A percentile compares a stretch with the other conserved stretches of the same genome.
Conservation (phyloP, 92 coral and sea anemone genomes). For the Palythoa caribaeorum region DNA sequence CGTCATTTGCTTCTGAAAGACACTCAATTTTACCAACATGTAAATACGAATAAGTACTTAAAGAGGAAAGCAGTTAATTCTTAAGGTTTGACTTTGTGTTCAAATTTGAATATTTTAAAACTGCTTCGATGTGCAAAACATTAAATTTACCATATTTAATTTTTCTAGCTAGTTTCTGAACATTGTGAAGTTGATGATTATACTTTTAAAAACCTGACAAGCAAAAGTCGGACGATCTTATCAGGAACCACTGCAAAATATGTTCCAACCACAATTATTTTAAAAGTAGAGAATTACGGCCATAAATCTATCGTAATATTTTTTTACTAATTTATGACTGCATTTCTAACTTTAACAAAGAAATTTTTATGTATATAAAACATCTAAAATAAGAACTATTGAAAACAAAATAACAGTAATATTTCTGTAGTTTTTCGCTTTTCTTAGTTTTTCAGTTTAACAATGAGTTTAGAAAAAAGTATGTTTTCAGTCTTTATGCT, state of each 20-base stretch:
- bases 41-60: not conserved
- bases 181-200: not conserved
- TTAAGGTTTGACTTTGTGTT: not conserved
- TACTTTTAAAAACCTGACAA: not conserved
- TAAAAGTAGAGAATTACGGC: slow-evolving; percentile 1
- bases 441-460: not conserved
- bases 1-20: not conserved
- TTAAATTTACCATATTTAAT: not conserved
- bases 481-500: not conserved
- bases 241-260: not conserved
- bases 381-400: not conserved
- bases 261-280: not conserved
- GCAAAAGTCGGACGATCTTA: not conserved
- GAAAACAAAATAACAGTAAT: not conserved
- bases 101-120: not conserved
- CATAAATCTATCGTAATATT: not conserved
- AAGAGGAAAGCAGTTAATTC: not conserved
- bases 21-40: not conserved
- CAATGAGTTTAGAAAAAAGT: not conserved
- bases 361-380: not conserved
- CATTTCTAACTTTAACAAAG: not conserved
- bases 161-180: not conserved
- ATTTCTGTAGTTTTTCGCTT: too few species aligned
- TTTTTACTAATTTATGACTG: slow-evolving; percentile 10
- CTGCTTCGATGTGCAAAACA: not conserved